Evolutionary conservation across 2,888 invertebrate species (phyloP), one percentile per base, ranked within the genome.

Genomic region (Archips crataeganus): DNA sequence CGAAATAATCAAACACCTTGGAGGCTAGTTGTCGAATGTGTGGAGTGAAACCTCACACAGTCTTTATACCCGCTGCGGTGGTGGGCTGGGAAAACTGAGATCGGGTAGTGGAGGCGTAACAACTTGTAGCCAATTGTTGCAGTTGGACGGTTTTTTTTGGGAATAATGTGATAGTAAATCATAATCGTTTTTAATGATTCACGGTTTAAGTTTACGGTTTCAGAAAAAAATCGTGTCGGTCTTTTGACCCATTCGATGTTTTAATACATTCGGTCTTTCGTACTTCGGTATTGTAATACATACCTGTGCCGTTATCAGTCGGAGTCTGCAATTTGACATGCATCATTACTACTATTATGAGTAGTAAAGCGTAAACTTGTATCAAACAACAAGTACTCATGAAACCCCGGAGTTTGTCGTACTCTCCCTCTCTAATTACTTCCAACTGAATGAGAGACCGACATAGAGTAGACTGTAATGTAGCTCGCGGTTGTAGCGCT

Each of bases 21-120:
- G 84, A 82, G 80, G 82, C 81, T 81, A 77, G 82, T 81, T 81
- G 79, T 81, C 80, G 88, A 91, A 83, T 92, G 92, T 85, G 81
- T 76, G 60, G 75, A 84, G 90, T 82, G 90, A 88, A 88, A 90
- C 84, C 82, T 62, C 65, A 76, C 84, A 67, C 79, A 77, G 82
- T 79, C 80, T 87, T 85, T 92, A 91, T 91, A 91, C 84, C 83
- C 81, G 75, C 36, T 76, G 73, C 75, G 75, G 73, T 69, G 77
- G 79, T 78, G 79, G 81, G 86, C 80, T 82, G 79, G 78, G 78
- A 79, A 79, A 78, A 72, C 64, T 75, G 71, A 70, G 75, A 64
- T 65, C 61, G 57, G 61, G 63, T 74, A 65, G 65, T 64, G 11
- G 47, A 54, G 62, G 59, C 62, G 62, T 71, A 67, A 75, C 67